Base-by-base conservation (phyloP, 2,888 invertebrate genomes). In the Synanthedon vespiformis region DNA sequence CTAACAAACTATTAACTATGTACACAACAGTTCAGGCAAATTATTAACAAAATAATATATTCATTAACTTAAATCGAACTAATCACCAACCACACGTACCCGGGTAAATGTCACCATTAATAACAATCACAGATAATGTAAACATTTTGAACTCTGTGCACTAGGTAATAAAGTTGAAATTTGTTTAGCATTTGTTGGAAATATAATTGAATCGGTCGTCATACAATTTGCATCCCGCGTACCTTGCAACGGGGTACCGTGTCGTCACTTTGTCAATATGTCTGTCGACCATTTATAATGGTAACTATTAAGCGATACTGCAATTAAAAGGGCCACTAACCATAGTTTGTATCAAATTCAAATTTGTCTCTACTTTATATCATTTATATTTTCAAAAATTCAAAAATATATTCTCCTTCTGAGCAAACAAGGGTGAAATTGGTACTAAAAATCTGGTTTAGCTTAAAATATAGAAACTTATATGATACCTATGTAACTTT, bases 211-310 rank as follows among this genome's bases (percentile, higher is more conserved):
- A 44, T 44, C 44, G 14, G 44, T 13, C 44, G 6, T 44, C 44
- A 14, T 44, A 44, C 44, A 44, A 44, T 44, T 44, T 44, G 44
- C 44, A 44, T 44, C 44, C 14, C 6, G 44, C n/a, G 44, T 14
- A 44, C 14, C 44, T 44, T 12, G 44, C 44, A n/a, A n/a, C 44
- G 14, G 44, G 13, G 14, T 44, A 12, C 44, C 44, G 48, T 52
- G 52, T 52, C 14, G 14, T n/a, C 52, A 40, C 48, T 52, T 52
- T 48, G 10, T 52, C 52, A 52, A 12, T 48, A 27, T 18, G 48
- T 52, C 48, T 34, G 40, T 48, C 16, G 40, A 40, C 16, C 49
- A 27, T 52, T 51, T 44, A 52, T 52, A 40, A 48, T 8, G 44
- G 44, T 13, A 44, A 13, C 44, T 44, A 44, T n/a, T 44, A 44